These are phyloP conservation scores for Ptiloglossa arizonensis DNA, from an alignment of 1,140 invertebrate species.

Conservation along the genomic window DNA sequence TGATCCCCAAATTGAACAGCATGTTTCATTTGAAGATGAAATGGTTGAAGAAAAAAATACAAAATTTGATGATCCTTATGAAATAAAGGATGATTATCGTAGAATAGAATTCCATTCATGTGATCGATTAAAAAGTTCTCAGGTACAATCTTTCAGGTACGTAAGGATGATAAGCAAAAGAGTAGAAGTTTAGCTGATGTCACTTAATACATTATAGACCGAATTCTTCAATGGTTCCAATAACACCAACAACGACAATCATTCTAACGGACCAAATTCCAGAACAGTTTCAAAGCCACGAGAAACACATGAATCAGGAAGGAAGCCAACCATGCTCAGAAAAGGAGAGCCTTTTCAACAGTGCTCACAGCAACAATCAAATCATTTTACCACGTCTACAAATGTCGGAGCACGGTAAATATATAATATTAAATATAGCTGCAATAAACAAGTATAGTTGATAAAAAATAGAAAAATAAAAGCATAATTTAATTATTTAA, in stretches of 20 bases:
- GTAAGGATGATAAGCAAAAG: conserved; percentile 48
- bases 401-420: conserved; percentile 39
- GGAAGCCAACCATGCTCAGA: conserved; percentile 13
- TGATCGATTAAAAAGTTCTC: conserved; percentile 52
- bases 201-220: conserved; percentile 16
- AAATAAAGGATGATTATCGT: conserved; percentile 25
- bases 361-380: conserved; percentile 42
- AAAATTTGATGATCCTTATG: conserved; percentile 23
- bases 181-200: conserved; percentile 37
- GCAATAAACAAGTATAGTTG: too few species aligned
- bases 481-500: too few species aligned
- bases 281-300: conserved; percentile 14
- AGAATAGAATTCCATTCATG: conserved; percentile 9
- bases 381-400: conserved; percentile 16
- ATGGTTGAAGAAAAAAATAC: conserved; percentile 29
- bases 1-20: conserved; percentile 44
- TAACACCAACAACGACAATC: conserved; percentile 13
- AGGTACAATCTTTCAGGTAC: conserved; percentile 70
- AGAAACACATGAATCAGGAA: conserved; percentile 29
- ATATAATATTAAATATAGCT: not conserved
- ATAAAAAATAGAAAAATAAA: too few species aligned
- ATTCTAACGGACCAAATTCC: conserved; percentile 22
- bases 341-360: conserved; percentile 19
- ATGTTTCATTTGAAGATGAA: conserved; percentile 56
- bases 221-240: conserved; percentile 27